phyloP scores from a whole-genome alignment of 2,888 invertebrate genomes.

The Theretra japonica region DNA sequence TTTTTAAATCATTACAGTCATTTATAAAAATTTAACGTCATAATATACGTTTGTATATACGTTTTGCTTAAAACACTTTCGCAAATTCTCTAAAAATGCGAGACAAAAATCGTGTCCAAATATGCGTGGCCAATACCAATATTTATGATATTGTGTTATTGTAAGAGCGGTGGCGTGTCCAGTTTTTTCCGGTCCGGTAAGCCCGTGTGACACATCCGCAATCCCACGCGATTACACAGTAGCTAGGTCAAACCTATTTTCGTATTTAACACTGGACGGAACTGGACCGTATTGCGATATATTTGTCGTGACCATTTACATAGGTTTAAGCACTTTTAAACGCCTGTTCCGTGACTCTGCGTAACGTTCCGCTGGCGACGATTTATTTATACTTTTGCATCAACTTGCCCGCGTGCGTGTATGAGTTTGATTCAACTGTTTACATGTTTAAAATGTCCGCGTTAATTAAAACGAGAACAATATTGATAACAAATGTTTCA shows the following conservation, averaged over 20 bases:
- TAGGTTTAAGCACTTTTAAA: constrained; percentile 41
- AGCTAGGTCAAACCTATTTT: constrained; percentile 71
- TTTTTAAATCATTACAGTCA: neutral
- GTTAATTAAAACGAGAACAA: constrained; percentile 12
- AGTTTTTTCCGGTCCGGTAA: constrained; percentile 69
- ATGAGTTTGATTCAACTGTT: neutral
- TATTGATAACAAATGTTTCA: neutral
- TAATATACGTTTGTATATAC: neutral
- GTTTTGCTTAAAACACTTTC: neutral
- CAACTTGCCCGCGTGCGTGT: constrained; percentile 1
- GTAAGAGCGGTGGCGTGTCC: constrained; percentile 51
- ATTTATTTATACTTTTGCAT: constrained; percentile 9
- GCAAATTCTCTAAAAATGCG: neutral
- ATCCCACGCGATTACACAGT: constrained; percentile 65
- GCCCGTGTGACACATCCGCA: constrained; percentile 70
- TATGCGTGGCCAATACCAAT: constrained; percentile 17
- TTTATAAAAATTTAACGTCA: neutral
- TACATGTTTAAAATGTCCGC: neutral
- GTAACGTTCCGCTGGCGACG: neutral
- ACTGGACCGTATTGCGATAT: constrained; percentile 49
- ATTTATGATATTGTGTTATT: constrained; percentile 47
- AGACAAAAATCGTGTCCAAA: neutral
- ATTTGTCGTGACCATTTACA: constrained; percentile 49
- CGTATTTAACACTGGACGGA: constrained; percentile 63
- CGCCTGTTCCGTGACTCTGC: constrained; percentile 35